Conservation (phyloP, 2,797 vertebrate species). For the Labeo calbasu region DNA sequence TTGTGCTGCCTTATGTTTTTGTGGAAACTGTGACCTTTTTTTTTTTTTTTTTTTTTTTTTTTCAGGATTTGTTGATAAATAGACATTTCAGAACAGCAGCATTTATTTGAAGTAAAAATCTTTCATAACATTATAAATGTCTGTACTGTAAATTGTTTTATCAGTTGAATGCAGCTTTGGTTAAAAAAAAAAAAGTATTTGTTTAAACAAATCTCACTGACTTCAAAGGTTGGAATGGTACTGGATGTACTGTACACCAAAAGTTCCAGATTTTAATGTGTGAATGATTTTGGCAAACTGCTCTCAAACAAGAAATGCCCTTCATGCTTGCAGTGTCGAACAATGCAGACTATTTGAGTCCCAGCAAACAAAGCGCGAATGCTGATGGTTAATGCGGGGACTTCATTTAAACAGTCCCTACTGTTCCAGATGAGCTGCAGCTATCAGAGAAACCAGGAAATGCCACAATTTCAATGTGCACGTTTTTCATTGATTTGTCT, state of each 20-base stretch:
- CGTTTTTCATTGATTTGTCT: constrained; percentile 49
- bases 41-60: not conserved
- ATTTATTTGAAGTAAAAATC: not conserved
- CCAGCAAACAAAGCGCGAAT: not conserved
- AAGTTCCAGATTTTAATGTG: not conserved
- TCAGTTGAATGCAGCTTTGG: not conserved
- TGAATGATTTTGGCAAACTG: constrained; percentile 7
- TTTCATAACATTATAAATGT: not conserved
- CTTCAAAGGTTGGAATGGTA: not conserved
- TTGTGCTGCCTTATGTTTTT: not conserved
- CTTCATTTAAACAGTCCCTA: not conserved
- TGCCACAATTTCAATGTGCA: not conserved
- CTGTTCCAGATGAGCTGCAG: not conserved
- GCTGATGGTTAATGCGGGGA: not conserved
- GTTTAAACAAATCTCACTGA: too few species aligned
- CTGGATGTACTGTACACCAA: not conserved
- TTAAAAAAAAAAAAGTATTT: too few species aligned
- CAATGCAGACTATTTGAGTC: not conserved
- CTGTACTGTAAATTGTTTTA: not conserved
- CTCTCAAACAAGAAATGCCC: not conserved
- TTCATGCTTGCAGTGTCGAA: constrained; percentile 1
- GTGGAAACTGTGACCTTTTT: not conserved
- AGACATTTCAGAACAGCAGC: not conserved
- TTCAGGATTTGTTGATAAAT: not conserved
- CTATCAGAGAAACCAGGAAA: constrained; percentile 14